phyloP scores from a whole-genome alignment of 2,888 invertebrate genomes.

The Melanostoma mellinum region DNA sequence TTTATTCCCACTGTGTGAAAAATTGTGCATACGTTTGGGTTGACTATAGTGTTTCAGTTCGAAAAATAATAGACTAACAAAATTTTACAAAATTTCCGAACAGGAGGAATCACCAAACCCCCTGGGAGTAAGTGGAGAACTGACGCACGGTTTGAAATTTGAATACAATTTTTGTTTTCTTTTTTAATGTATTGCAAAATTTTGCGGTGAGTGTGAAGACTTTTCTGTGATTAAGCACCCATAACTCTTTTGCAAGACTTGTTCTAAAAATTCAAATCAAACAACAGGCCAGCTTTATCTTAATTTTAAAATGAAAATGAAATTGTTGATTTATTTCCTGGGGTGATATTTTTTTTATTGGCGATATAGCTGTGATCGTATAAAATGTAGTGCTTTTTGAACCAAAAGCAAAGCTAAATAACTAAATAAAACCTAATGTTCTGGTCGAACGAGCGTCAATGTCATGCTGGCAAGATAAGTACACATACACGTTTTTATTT shows the following conservation, averaged over 20 bases:
- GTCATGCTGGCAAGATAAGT: constrained; percentile 35
- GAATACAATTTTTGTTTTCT: constrained; percentile 4
- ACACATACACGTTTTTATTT: constrained; percentile 3
- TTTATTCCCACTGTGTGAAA: background rate
- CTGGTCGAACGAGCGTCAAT: constrained; percentile 42
- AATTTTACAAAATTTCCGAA: constrained; percentile 77
- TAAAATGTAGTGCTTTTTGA: background rate
- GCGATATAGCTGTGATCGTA: too few relatives aligned
- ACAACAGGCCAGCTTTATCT: background rate
- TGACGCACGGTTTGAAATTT: constrained; percentile 19
- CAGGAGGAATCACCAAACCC: constrained; percentile 75
- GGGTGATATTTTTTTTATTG: too few relatives aligned
- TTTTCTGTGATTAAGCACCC: constrained; percentile 14
- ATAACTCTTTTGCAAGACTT: background rate
- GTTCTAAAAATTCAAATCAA: background rate
- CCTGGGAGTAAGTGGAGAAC: constrained; percentile 77
- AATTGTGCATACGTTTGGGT: constrained; percentile 17
- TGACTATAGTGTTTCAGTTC: constrained; percentile 28
- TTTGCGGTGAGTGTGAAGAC: constrained; percentile 36
- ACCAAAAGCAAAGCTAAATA: constrained; percentile 3
- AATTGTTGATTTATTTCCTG: constrained; percentile 51
- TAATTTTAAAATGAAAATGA: background rate
- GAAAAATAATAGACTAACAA: background rate
- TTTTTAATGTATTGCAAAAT: constrained; percentile 16
- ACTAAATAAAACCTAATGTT: constrained; percentile 19